phyloP scores from a whole-genome alignment of 2,113 vertebrate species.

The Bothrops jararaca region DNA sequence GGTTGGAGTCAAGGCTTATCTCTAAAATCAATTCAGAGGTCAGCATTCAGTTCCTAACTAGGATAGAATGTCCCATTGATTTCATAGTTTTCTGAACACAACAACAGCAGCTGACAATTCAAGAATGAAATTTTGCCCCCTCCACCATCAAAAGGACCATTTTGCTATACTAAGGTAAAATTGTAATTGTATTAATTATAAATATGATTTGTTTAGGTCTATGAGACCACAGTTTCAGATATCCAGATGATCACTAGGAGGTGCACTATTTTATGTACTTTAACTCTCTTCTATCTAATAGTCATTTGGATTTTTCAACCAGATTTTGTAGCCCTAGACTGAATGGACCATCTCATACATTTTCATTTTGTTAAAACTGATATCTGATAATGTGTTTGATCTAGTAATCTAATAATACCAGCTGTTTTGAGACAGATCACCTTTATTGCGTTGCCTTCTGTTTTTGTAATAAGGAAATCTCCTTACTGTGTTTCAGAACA shows the following conservation, averaged over 20 bases:
- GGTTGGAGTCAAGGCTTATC: not conserved
- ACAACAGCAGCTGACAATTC: not conserved
- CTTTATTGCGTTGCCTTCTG: not conserved
- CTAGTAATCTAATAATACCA: not conserved
- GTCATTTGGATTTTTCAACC: not conserved
- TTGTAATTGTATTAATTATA: not conserved
- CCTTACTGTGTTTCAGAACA: not conserved
- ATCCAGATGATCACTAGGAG: not conserved
- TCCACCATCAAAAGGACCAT: not conserved
- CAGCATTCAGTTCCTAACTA: no score
- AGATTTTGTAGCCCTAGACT: not conserved
- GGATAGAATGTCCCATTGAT: not conserved
- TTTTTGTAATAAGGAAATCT: not conserved
- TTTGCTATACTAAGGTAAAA: not conserved
- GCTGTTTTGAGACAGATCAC: not conserved
- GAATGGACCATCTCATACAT: not conserved
- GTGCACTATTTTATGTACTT: not conserved
- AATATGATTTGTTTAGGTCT: not conserved
- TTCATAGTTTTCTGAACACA: not conserved
- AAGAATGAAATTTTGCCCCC: not conserved
- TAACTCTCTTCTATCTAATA: not conserved
- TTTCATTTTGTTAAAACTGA: not conserved
- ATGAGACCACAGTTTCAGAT: not conserved
- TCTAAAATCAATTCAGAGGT: not conserved
- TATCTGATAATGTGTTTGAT: not conserved